These are phyloP conservation scores for Meriones unguiculatus DNA, from an alignment of 2,113 vertebrate genomes.

Conservation along the genomic window DNA sequence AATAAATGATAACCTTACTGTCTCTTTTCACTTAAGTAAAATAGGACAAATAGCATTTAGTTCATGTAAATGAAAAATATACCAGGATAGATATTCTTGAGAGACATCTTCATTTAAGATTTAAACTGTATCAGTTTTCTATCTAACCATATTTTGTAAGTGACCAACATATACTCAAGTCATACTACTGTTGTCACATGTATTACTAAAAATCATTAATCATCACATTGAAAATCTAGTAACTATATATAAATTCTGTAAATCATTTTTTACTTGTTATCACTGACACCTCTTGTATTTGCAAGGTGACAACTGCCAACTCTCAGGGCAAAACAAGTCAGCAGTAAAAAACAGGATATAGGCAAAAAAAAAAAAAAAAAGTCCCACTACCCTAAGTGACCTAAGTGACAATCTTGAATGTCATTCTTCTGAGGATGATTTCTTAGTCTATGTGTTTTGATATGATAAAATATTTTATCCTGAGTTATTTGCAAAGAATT, in stretches of 20 bases:
- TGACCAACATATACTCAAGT: neutral
- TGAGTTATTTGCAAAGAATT: neutral
- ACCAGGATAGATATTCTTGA: neutral
- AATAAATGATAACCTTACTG: neutral
- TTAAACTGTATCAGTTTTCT: neutral
- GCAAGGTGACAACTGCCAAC: neutral
- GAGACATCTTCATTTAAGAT: neutral
- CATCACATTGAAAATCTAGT: neutral
- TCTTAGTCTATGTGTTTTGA: neutral
- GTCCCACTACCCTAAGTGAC: neutral
- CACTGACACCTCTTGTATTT: neutral
- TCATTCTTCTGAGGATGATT: neutral
- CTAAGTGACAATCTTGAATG: neutral
- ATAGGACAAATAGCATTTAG: neutral
- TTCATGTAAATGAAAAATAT: neutral
- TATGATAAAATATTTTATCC: neutral
- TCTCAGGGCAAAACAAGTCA: neutral
- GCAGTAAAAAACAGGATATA: neutral
- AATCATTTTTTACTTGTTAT: neutral
- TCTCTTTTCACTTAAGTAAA: neutral
- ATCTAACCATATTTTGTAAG: neutral
- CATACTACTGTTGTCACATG: neutral
- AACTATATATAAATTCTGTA: neutral
- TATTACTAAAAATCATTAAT: neutral
- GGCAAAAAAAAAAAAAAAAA: neutral